Conservation (phyloP, 2,113 vertebrate species). For the Microcebus griseorufus region DNA sequence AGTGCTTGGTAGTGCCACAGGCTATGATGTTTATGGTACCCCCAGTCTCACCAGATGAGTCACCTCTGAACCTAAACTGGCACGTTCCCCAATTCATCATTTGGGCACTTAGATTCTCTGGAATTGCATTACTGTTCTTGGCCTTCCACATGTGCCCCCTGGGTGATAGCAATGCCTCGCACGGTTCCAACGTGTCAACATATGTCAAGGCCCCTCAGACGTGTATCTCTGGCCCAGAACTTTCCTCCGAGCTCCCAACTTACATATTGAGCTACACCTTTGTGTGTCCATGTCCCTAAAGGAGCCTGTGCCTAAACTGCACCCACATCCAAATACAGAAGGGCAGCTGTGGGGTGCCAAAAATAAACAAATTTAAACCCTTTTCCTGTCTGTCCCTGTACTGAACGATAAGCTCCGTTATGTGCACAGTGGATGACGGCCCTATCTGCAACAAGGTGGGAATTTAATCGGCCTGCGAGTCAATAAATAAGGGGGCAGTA, state of each 20-base stretch:
- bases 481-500: rapidly evolving
- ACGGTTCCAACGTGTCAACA: not conserved
- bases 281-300: too few species aligned
- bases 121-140: not conserved
- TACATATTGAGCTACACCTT: rapidly evolving
- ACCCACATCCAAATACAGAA: too few species aligned
- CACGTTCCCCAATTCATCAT: not conserved
- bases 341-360: not conserved
- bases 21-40: not conserved
- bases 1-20: too few species aligned
- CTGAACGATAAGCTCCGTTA: not conserved
- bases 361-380: rapidly evolving
- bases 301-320: rapidly evolving
- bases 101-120: not conserved
- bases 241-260: rapidly evolving
- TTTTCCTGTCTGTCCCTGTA: rapidly evolving
- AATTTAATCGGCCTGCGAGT: not conserved
- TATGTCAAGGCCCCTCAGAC: rapidly evolving
- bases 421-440: too few species aligned
- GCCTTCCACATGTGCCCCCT: not conserved
- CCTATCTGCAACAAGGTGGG: not conserved
- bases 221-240: not conserved
- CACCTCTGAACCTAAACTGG: not conserved
- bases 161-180: not conserved
- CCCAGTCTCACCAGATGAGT: not conserved